These are phyloP conservation scores for Pristionchus entomophagus DNA, from an alignment of 2,888 invertebrate species.

Conservation along the genomic window DNA sequence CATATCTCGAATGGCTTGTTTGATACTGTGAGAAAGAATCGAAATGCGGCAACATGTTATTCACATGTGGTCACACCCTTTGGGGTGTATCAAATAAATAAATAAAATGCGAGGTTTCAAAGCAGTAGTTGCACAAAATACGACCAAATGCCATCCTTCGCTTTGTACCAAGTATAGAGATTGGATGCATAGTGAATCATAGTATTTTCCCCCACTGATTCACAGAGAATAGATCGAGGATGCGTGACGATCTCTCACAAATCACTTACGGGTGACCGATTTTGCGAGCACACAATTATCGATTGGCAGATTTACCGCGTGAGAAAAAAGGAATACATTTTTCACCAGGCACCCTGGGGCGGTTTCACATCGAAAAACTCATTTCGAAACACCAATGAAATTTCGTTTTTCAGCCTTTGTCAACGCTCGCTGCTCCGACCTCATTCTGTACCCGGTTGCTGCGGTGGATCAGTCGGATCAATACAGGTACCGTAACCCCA, in stretches of 20 bases:
- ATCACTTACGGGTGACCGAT: background rate
- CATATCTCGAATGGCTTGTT: background rate
- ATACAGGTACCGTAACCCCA: conserved; percentile 63
- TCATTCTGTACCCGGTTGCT: conserved; percentile 75
- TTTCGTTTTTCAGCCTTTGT: conserved; percentile 65
- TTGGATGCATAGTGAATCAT: too few relatives aligned
- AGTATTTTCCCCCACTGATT: background rate
- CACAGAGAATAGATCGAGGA: conserved; percentile 9
- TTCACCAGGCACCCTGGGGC: background rate
- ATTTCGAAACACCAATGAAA: background rate
- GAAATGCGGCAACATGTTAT: too few relatives aligned
- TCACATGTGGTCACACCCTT: too few relatives aligned
- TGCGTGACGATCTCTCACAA: background rate
- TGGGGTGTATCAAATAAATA: too few relatives aligned
- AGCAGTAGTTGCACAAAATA: too few relatives aligned
- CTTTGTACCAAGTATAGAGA: too few relatives aligned
- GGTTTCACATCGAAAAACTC: background rate
- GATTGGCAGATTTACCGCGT: background rate
- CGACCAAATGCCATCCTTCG: too few relatives aligned
- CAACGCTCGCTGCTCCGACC: conserved; percentile 73
- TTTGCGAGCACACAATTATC: background rate
- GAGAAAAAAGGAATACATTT: background rate
- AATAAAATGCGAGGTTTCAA: too few relatives aligned
- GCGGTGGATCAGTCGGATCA: conserved; percentile 75
- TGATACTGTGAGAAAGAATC: too few relatives aligned